Evolutionary conservation across 2,888 invertebrate genomes (phyloP).

Genomic region (Phaonia tiefii): DNA sequence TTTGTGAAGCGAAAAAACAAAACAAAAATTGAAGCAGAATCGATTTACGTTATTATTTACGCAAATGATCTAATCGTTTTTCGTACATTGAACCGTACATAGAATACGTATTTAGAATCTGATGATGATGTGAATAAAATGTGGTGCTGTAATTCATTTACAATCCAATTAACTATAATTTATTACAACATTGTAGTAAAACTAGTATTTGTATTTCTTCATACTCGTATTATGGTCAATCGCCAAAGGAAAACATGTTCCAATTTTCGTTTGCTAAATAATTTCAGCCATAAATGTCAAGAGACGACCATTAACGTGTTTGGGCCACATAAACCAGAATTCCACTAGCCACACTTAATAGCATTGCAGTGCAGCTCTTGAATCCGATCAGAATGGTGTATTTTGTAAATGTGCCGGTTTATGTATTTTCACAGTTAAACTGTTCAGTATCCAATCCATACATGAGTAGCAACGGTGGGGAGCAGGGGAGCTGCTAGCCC

Average conservation of each 20-base stretch:
- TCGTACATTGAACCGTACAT: constrained; percentile 21
- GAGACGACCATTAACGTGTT: constrained; percentile 42
- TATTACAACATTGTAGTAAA: constrained; percentile 36
- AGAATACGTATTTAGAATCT: not conserved
- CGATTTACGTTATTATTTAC: constrained; percentile 28
- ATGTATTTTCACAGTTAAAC: not conserved
- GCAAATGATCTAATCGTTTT: constrained; percentile 33
- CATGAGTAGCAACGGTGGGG: constrained; percentile 36
- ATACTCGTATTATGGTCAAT: constrained; percentile 29
- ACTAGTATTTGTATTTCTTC: constrained; percentile 22
- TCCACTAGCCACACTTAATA: not conserved
- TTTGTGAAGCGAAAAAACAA: not conserved
- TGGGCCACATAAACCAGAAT: constrained; percentile 40
- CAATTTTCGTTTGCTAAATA: constrained; percentile 26
- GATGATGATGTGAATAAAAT: not conserved
- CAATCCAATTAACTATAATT: constrained; percentile 16
- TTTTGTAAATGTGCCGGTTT: not conserved
- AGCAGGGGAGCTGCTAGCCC: constrained; percentile 32
- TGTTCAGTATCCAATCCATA: constrained; percentile 30
- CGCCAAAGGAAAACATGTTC: constrained; percentile 27
- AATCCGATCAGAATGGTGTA: not conserved
- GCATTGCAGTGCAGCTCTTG: not conserved
- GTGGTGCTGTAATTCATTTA: constrained; percentile 2
- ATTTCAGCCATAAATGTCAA: constrained; percentile 37
- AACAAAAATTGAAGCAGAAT: not conserved